These are phyloP conservation scores for Leucosticte australis DNA, from an alignment of 2,113 vertebrate species.

Conservation along the genomic window DNA sequence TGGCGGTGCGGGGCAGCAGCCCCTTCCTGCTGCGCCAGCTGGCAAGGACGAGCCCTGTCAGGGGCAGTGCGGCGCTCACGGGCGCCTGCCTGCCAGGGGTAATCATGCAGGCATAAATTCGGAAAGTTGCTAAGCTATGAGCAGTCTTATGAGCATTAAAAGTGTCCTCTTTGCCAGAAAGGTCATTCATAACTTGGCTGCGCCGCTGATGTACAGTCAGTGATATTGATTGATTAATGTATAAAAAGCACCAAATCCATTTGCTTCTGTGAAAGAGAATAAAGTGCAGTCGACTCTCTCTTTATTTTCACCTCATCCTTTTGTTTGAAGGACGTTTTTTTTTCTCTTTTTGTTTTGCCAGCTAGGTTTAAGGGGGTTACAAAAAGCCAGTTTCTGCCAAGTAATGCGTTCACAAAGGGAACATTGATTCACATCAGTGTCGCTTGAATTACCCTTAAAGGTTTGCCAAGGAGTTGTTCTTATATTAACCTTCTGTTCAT, in stretches of 20 bases:
- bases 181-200: constrained; percentile 99
- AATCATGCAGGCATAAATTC: constrained; percentile 90
- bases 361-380: constrained; percentile 91
- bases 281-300: constrained; percentile 84
- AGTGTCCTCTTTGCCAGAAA: constrained; percentile 97
- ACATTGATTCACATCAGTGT: constrained; percentile 97
- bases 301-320: constrained; percentile 96
- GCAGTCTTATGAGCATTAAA: constrained; percentile 93
- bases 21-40: constrained; percentile 71
- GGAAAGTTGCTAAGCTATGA: constrained; percentile 91
- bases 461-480: constrained; percentile 90
- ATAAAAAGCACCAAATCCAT: constrained; percentile 99
- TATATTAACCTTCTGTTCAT: constrained; percentile 85
- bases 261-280: constrained; percentile 96
- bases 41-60: constrained; percentile 83
- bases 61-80: constrained; percentile 80
- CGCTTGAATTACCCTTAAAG: constrained; percentile 93
- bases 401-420: constrained; percentile 93
- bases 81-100: constrained; percentile 84
- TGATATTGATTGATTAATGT: constrained; percentile 99
- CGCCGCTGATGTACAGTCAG: constrained; percentile 95
- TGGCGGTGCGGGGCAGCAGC: background rate
- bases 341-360: constrained; percentile 81
- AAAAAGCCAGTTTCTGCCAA: constrained; percentile 96
- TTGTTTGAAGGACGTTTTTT: constrained; percentile 90